A percentile compares a stretch with the other conserved stretches of the same genome.
Evolutionary conservation across 1,140 invertebrate genomes (phyloP).

Genomic region (Wiebesia pumilae): DNA sequence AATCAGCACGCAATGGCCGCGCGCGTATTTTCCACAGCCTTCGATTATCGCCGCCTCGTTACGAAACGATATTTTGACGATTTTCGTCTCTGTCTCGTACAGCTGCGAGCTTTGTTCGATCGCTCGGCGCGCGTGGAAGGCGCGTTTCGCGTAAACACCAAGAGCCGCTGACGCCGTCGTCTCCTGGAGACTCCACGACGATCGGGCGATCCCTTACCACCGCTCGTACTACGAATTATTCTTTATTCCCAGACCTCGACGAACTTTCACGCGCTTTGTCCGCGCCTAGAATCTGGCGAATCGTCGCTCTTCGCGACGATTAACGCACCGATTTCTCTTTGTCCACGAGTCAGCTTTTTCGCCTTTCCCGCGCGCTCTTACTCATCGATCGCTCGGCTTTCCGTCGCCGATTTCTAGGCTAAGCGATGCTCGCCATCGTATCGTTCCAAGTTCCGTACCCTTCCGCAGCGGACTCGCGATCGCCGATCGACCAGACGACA

Average conservation of each 20-base stretch:
- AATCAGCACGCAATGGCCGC: background rate
- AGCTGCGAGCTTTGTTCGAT: constrained; percentile 3
- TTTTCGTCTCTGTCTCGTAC: background rate
- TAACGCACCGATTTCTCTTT: background rate
- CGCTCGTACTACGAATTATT: background rate
- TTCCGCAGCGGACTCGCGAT: no score
- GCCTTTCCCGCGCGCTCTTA: background rate
- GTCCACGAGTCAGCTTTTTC: background rate
- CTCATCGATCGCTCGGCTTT: background rate
- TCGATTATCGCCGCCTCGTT: background rate
- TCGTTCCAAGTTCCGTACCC: no score
- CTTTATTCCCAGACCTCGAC: background rate
- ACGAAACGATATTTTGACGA: constrained; percentile 18
- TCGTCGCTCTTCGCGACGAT: background rate
- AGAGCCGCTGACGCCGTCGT: no score
- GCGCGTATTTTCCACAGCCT: background rate
- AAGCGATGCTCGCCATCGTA: no score
- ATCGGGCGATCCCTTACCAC: background rate
- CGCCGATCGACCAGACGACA: no score
- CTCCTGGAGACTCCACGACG: no score
- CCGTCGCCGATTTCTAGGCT: background rate
- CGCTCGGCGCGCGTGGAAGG: background rate
- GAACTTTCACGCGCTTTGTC: background rate
- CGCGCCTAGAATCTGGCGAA: background rate
- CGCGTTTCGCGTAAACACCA: background rate